Evolutionary conservation across 1,140 invertebrate genomes (phyloP), one percentile per base, ranked within the genome.

Genomic region (Drosophila triauraria): DNA sequence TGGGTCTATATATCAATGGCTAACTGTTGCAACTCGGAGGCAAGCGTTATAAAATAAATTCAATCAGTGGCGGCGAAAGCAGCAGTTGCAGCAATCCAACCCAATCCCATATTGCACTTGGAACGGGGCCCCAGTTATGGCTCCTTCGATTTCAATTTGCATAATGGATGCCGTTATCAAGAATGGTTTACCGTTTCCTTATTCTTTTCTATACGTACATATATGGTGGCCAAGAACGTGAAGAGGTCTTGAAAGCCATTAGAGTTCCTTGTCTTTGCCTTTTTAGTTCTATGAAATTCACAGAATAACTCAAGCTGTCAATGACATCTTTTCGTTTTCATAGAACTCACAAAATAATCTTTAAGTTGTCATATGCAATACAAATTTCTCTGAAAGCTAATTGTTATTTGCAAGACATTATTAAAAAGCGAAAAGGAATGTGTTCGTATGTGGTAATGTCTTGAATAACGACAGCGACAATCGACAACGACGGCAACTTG

Each of bases 111-210:
- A 60, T 78, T 62, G 74, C 80, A 78, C 78, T 62, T 65, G 67
- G 54, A 44, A 38, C 43, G 51, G 38, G 27, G 53, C 46, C 56
- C 15, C 30, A 43, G 74, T 56, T 78, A 69, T 51, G 54, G 82
- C 79, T 75, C 58, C 40, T 84, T 76, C 85, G 75, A 85, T 76
- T 81, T 70, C 75, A 78, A 88, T 88, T 88, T 88, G 74, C 85
- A 88, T 88, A 88, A 88, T 79, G 77, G 85, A 84, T 83, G 76
- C 84, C 78, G 81, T 90, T 88, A 82, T 90, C 81, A 84, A 90
- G 80, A 88, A 88, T 90, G 71, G 68, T 63, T 58, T 78, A 75
- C 65, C 67, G 86, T 88, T 86, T 88, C 84, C 83, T 85, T 61
- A 59, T 67, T 77, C 63, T 76, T 40, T 43, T 20, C 51, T 23